phyloP scores from a whole-genome alignment of 2,113 vertebrate species.

The Passer montanus region DNA sequence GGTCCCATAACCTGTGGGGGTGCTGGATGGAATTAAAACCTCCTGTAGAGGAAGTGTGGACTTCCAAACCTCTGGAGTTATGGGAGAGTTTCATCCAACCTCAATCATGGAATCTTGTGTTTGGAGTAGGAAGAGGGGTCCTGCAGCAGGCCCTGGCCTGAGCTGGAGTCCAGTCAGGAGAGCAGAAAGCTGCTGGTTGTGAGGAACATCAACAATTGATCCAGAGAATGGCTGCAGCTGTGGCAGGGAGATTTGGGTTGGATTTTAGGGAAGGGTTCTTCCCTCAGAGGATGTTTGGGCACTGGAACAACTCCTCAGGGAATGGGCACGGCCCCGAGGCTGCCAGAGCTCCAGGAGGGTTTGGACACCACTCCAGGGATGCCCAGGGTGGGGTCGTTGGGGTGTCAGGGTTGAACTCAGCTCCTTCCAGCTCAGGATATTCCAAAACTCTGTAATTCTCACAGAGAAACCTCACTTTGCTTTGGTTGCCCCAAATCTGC shows the following conservation, averaged over 20 bases:
- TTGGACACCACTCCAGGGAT: fast-evolving
- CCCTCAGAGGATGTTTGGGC: not conserved
- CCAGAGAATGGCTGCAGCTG: not conserved
- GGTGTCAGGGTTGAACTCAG: not conserved
- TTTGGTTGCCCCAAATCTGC: not conserved
- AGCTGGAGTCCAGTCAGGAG: not conserved
- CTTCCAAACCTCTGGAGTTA: not conserved
- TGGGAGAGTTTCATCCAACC: not conserved
- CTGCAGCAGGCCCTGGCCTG: not conserved
- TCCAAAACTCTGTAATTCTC: fast-evolving
- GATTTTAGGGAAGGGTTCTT: not conserved
- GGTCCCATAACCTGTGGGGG: fast-evolving
- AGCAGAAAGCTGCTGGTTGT: not conserved
- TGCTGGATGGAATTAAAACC: not conserved
- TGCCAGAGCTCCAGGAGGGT: not conserved
- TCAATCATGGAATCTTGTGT: fast-evolving
- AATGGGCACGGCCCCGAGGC: fast-evolving
- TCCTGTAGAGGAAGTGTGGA: not conserved
- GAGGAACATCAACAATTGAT: fast-evolving
- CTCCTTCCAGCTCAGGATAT: not conserved
- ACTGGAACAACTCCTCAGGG: not conserved
- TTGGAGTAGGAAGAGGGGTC: not conserved
- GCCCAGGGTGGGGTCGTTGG: not conserved
- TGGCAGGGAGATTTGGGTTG: not conserved
- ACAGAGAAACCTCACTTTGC: not conserved